Evolutionary conservation across 2,797 vertebrate genomes (phyloP), one percentile per base, ranked within the genome.

Genomic region (Peromyscus attwateri): DNA sequence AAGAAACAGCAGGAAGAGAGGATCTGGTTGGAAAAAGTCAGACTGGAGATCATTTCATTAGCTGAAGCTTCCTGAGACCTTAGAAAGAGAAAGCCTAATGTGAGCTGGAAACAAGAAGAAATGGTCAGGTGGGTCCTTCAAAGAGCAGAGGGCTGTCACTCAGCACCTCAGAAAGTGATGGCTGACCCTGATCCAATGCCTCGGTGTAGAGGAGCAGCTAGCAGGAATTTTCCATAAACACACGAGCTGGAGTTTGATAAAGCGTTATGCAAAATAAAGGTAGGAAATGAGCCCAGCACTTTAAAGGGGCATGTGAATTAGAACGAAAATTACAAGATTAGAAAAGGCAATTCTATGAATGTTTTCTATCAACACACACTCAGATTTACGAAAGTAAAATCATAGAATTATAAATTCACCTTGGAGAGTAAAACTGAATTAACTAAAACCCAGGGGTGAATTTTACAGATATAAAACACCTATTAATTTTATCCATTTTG

Each of bases 211-310:
- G 71, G 92, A 96, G 83, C 49, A 73, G 66, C 40, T 43, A 52
- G 89, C 70, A 95, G 43, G 40, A 73, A 70, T 76, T 82, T 71
- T 88, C 46, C 17, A 23, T 40, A 23, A 89, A 92, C 31, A 77
- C 40, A 88, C 9, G 60, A 90, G 84, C 27, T 37, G n/a, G 89
- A 91, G 92, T 92, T 62, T 95, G 64, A 43, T 90, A 6, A 89
- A 89, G n/a, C 43, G 29, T 83, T 97, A 95, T 25, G 75, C 96
- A 97, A 98, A 95, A 95, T 46, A 95, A 97, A 95, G 40, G 49
- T 83, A 96, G 84, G n/a, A 97, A 95, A 94, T 95, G 93, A 96
- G 93, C 87, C 77, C 83, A 94, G 66, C 55, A 95, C 97, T 68
- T 96, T 49, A 85, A 94, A 64, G 29, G 97, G 96, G 94, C 84